phyloP scores from a whole-genome alignment of 2,113 vertebrate genomes.

The Cichladusa arquata region DNA sequence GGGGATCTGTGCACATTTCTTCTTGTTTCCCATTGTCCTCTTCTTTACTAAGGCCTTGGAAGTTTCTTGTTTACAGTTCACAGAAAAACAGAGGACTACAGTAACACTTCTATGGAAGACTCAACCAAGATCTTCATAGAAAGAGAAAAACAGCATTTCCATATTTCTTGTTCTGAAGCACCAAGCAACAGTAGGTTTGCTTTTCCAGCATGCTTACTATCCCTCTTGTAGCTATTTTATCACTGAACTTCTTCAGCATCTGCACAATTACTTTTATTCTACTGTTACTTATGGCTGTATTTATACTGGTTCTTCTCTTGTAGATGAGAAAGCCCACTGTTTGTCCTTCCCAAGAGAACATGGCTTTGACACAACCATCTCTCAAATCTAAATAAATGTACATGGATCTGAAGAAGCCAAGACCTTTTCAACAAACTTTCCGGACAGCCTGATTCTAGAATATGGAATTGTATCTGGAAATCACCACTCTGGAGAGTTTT shows the following conservation, averaged over 20 bases:
- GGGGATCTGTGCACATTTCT: neutral
- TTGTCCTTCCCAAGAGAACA: neutral
- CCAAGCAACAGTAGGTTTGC: neutral
- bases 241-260: neutral
- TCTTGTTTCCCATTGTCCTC: neutral
- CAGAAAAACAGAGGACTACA: neutral
- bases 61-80: neutral
- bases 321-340: neutral
- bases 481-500: neutral
- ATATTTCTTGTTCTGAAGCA: neutral
- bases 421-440: neutral
- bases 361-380: neutral
- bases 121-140: neutral
- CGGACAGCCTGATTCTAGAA: neutral
- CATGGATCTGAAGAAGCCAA: neutral
- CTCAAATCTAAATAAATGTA: neutral
- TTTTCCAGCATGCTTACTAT: neutral
- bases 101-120: neutral
- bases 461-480: neutral
- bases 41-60: neutral
- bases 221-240: neutral
- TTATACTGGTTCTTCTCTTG: neutral
- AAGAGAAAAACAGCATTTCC: neutral
- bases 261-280: neutral
- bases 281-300: neutral